Evolutionary conservation across 53 echinoderm and acorn worm species (phyloP).

Genomic region (Actinopyga echinites): DNA sequence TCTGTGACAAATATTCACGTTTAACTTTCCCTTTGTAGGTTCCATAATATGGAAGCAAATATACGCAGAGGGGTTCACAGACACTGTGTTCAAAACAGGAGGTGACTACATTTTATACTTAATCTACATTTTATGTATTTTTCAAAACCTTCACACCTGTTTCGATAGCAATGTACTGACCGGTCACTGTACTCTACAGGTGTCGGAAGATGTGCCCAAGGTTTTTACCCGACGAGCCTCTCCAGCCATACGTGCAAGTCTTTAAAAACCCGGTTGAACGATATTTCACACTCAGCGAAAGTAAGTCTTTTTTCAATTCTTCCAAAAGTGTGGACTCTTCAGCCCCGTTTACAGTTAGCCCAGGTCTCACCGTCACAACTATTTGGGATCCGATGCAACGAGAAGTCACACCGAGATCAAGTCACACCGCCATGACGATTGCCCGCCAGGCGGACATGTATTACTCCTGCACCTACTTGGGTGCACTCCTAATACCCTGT

Average conservation of each 20-base stretch:
- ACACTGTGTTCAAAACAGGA: background rate
- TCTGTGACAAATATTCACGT: too few relatives aligned
- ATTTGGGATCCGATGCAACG: too few relatives aligned
- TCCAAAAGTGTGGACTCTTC: too few relatives aligned
- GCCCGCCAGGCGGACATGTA: too few relatives aligned
- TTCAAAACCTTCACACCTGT: background rate
- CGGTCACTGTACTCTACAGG: conserved; percentile 22
- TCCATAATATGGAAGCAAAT: background rate
- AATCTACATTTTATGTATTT: too few relatives aligned
- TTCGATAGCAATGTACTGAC: background rate
- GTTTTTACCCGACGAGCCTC: conserved; percentile 64
- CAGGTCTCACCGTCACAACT: too few relatives aligned
- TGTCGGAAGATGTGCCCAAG: conserved; percentile 49
- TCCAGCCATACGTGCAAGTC: conserved; percentile 45
- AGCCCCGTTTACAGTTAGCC: too few relatives aligned
- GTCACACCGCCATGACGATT: too few relatives aligned
- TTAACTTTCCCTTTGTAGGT: background rate
- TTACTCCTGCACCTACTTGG: too few relatives aligned
- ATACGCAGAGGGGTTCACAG: background rate
- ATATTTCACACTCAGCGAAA: conserved; percentile 51
- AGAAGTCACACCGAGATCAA: too few relatives aligned
- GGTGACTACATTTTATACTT: too few relatives aligned
- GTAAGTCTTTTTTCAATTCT: conserved; percentile 13
- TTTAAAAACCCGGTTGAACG: conserved; percentile 51
- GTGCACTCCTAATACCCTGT: too few relatives aligned